Evolutionary conservation across 2,888 invertebrate species (phyloP), one percentile per base, ranked within the genome.

Genomic region (Xylota sylvarum): DNA sequence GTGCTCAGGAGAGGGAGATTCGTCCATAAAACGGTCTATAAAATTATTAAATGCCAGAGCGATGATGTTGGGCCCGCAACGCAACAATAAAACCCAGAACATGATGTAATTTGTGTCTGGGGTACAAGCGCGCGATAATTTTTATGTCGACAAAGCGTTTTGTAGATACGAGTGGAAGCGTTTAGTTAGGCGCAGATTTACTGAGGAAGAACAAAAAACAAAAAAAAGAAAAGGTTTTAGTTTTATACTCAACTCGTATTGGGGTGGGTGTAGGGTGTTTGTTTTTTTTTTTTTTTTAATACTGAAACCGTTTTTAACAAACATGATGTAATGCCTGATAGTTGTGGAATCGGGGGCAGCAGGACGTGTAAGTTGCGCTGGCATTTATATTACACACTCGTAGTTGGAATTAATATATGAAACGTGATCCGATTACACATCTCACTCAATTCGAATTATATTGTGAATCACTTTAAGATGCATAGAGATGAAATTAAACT

Each of bases 81-180:
- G 64, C 81, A 73, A 73, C 82, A 82, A 86, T 86, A 86, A 73
- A 82, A 82, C 30, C 86, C 82, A 65, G 72, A 81, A 78, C 86
- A 82, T 82, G 86, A 86, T 86, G 86, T 86, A 86, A 86, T 82
- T 82, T 78, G 73, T 64, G 73, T 78, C 86, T 77, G 77, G 60
- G 85, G 46, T 60, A 69, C 48, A 60, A 67, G 58, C 79, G 70
- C 80, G 76, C 76, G 76, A 70, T 85, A 85, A 80, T 80, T 72
- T 76, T 85, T 76, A 67, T 80, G 74, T 70, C 65, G 74, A 80
- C 79, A 56, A 72, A 70, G 79, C 70, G 62, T 78, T 78, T 70
- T 70, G 64, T 56, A n/a, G n/a, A n/a, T n/a, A 43, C 23, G 67
- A 48, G 60, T 46, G 10, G 27, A 50, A 60, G 70, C 65, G 70